Conservation (phyloP, 2,113 vertebrate genomes). For the Bolborhynchus lineola region DNA sequence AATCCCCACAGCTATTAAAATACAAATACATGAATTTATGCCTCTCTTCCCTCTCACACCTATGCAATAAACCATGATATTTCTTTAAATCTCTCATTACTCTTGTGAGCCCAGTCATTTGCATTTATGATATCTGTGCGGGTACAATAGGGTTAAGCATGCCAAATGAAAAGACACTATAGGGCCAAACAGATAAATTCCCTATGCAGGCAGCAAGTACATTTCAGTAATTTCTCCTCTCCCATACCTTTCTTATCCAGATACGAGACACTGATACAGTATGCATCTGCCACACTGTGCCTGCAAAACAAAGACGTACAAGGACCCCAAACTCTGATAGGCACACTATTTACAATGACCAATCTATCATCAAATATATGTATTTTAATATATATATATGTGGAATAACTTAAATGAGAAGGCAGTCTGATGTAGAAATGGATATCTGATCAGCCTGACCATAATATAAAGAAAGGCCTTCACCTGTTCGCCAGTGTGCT, state of each 20-base stretch:
- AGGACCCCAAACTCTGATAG: neutral
- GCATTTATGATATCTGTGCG: neutral
- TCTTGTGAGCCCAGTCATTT: neutral
- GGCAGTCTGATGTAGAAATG: neutral
- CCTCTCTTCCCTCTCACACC: neutral
- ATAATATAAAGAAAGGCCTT: neutral
- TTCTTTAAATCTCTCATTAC: neutral
- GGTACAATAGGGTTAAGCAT: neutral
- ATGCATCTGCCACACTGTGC: neutral
- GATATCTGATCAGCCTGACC: neutral
- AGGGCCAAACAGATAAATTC: neutral
- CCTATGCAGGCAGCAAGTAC: neutral
- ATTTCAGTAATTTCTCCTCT: neutral
- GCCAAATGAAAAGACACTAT: neutral
- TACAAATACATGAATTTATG: neutral
- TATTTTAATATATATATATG: neutral
- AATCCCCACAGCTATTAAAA: constrained; percentile 2
- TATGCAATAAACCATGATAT: neutral
- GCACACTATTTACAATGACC: neutral
- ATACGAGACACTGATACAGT: neutral
- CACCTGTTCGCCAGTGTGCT: neutral
- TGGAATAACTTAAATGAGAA: neutral
- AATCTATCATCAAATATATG: neutral
- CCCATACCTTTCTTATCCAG: neutral
- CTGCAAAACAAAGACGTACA: neutral